Base-by-base conservation (phyloP, 2,888 invertebrate genomes). In the Conus canariensis region DNA sequence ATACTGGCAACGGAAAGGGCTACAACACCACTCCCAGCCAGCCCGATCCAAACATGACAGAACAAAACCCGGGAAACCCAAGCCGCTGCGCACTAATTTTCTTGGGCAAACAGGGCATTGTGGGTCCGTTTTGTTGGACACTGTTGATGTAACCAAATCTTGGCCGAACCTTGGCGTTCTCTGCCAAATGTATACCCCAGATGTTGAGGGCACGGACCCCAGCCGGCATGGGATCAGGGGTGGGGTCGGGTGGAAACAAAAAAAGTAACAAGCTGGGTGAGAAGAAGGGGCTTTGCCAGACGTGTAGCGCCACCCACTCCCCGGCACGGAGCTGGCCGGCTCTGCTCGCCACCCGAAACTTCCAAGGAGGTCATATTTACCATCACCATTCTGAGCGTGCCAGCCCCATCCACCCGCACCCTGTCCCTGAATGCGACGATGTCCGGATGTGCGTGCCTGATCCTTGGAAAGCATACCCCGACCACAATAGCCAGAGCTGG, bases 71-170 rank as follows among this genome's bases (percentile, higher is more conserved):
- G 56, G 30, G 83, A 59, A 58, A 85, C 30, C 70, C 83, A 19
- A 86, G 85, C 86, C 56, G 74, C 77, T 74, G 30, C 85, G 70
- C 85, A 64, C 85, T 88, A 90, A 90, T 90, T 90, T 88, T 90
- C 90, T 80, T 86, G 74, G 74, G 88, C 80, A 85, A 90, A 90
- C 90, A 90, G 5, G 67, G 14, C 90, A 86, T 88, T 90, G 90
- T 90, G 45, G 30, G 85, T 64, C 80, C 88, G 77, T 88, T 90
- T 85, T 88, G 88, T 77, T 85, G 85, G 60, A 64, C 70, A 64
- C 74, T 85, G 90, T 85, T 58, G 67, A 80, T 90, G 90, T 85
- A 74, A 88, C 88, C 88, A 80, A 88, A 90, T 90, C 85, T 88
- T 88, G 60, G 88, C 70, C 64, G 67, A 56, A 25, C 74, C n/a